Conservation (phyloP, 2,113 vertebrate genomes). For the Amazona vittata region DNA sequence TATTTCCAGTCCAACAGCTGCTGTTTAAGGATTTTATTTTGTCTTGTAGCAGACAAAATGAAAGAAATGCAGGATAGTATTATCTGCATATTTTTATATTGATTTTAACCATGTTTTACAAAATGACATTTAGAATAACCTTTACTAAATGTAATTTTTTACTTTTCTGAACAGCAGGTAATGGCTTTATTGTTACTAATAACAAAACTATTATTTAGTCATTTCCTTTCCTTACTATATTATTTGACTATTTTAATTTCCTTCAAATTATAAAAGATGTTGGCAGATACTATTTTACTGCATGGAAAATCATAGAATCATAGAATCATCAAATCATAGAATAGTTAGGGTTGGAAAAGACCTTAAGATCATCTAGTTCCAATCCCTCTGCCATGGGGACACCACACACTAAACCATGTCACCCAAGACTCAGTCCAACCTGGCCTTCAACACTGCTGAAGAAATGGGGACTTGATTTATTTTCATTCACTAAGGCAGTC, state of each 20-base stretch:
- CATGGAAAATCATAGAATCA: background rate
- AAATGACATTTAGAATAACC: conserved; percentile 15
- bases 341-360: background rate
- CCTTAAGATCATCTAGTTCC: background rate
- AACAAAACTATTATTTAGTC: background rate
- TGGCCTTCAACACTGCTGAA: background rate
- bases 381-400: background rate
- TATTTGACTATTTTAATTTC: conserved; percentile 1
- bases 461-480: background rate
- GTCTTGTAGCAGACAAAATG: background rate
- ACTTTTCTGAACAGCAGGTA: background rate
- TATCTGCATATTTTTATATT: background rate
- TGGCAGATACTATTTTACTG: background rate
- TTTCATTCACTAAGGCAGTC: background rate
- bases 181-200: conserved; percentile 5
- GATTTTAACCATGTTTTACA: conserved; percentile 11
- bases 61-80: background rate
- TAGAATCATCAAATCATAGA: background rate
- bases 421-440: background rate
- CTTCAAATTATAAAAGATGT: background rate
- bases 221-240: background rate
- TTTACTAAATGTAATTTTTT: conserved; percentile 25
- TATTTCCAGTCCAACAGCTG: background rate
- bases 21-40: background rate
- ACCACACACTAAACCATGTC: background rate